Evolutionary conservation across 2,113 vertebrate species (phyloP).

Genomic region (Cinclus mexicanus): DNA sequence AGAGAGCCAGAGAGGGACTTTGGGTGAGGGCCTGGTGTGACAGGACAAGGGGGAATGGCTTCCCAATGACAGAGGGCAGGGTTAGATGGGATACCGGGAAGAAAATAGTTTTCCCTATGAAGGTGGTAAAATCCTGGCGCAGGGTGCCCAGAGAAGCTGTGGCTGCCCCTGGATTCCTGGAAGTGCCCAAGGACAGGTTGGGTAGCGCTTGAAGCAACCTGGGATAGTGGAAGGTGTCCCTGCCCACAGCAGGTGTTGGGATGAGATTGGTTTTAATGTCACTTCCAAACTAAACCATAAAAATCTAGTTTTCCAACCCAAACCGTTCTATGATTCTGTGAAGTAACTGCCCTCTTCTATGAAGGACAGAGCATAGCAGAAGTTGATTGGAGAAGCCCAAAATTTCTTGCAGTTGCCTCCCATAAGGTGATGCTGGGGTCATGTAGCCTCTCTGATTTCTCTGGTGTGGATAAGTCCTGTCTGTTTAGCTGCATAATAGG

Average conservation of each 20-base stretch:
- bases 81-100: not conserved
- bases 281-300: not conserved
- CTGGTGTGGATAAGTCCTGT: not conserved
- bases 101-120: not conserved
- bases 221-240: fast-evolving
- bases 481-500: not conserved
- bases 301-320: not conserved
- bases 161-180: not conserved
- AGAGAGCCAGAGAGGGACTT: not conserved
- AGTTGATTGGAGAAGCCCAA: not conserved
- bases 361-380: not conserved
- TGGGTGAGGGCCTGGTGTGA: fast-evolving
- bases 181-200: not conserved
- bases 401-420: not conserved
- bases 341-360: not conserved
- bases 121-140: fast-evolving
- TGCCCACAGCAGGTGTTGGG: not conserved
- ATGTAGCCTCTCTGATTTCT: not conserved
- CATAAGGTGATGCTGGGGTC: not conserved
- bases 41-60: not conserved
- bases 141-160: not conserved
- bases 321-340: not conserved
- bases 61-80: not conserved
- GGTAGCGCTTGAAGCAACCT: fast-evolving
- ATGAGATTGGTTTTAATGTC: fast-evolving